phyloP scores from a whole-genome alignment of 2,888 invertebrate genomes.

The Drosophila meridiana region DNA sequence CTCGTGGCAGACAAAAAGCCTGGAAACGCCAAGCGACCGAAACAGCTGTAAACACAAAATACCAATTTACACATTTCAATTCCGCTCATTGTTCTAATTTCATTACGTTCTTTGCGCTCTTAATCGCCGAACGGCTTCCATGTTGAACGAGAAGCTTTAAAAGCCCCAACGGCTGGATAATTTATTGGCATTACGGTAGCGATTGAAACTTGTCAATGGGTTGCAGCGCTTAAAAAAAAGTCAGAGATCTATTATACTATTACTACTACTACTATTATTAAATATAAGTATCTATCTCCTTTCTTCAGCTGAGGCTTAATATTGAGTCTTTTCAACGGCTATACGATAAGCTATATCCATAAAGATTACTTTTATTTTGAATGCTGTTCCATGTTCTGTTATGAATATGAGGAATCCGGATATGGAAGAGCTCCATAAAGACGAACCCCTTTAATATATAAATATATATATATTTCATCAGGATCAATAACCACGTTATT shows the following conservation, averaged over 20 bases:
- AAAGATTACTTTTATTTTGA: no score
- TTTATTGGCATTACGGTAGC: constrained; percentile 1
- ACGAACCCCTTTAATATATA: no score
- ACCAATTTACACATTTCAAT: constrained; percentile 31
- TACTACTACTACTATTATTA: no score
- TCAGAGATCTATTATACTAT: neutral
- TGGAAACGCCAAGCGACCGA: neutral
- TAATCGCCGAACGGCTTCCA: constrained; percentile 3
- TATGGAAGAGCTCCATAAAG: no score
- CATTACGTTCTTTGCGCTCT: neutral
- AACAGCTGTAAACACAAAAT: constrained; percentile 28
- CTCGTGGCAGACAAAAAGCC: constrained; percentile 11
- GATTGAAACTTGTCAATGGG: neutral
- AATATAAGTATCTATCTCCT: neutral
- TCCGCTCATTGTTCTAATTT: constrained; percentile 4
- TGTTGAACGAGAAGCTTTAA: neutral
- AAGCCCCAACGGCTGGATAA: neutral
- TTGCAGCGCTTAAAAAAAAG: neutral
- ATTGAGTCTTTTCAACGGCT: no score
- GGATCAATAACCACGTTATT: no score
- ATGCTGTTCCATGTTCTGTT: no score
- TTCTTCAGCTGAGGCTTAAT: no score
- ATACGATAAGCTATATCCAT: no score
- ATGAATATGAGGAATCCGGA: no score
- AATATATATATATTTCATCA: no score